Evolutionary conservation across 2,888 invertebrate species (phyloP), one percentile per base, ranked within the genome.

Genomic region (Harmothoe impar): DNA sequence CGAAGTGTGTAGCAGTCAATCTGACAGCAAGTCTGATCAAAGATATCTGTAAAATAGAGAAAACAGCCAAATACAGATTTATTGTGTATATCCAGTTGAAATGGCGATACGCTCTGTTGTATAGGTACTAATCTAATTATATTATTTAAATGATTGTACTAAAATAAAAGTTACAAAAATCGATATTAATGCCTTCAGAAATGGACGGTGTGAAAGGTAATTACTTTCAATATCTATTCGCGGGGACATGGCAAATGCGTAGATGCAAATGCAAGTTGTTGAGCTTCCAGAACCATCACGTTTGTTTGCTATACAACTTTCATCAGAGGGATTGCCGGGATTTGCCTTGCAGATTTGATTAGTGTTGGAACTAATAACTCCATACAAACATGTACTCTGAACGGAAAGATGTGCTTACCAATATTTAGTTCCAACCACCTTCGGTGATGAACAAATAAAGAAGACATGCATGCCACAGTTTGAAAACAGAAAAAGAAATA

Each of bases 1-100:
- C 90, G 86, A 43, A 92, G 89, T 35, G 92, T 94, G 92, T 94
- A 95, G 91, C 95, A 95, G 43, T 92, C 92, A 25, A 94, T 92
- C 89, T 94, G 94, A 92, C 93, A 93, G 89, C 93, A 93, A 23
- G 89, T 91, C 91, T 92, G 90, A 77, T 91, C 92, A 91, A 92
- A 91, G 17, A 91, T 25, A 23, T 92, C 92, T 93, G 92, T 33
- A 29, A 54, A 0, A 15, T 0, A 89, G 0, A 51, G 10, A 72
- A 43, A 89, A 17, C 5, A 62, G 15, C 62, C 62, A 62, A 17
- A 62, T 62, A 62, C 15, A 62, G 20, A 15, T 35, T 29, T n/a
- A 15, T 29, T n/a, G 31, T n/a, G 1, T 15, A 33, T 33, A 15
- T 10, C 31, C 23, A 29, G 3, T 5, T 15, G 35, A 3, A 43